Percentiles rank a stretch among this genome's conserved stretches.
Conservation (phyloP, 2,888 invertebrate genomes). For the Aphidoletes aphidimyza region DNA sequence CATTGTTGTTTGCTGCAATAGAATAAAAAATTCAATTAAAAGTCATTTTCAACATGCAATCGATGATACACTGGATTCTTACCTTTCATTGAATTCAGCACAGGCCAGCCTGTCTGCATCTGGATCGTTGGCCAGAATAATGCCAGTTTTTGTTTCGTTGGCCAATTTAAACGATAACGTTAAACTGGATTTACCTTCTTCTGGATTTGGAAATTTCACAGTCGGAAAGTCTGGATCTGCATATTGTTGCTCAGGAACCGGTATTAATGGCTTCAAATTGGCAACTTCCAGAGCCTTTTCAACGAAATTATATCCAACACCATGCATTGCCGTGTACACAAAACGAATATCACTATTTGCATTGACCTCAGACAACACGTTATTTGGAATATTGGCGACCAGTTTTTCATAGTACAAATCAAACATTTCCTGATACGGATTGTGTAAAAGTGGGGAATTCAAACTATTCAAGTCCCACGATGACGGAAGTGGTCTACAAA, state of each 20-base stretch:
- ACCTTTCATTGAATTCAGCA: constrained; percentile 83
- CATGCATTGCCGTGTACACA: constrained; percentile 98
- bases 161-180: constrained; percentile 83
- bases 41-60: not conserved
- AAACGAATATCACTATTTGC: constrained; percentile 72
- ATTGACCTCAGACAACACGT: constrained; percentile 69
- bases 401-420: constrained; percentile 75
- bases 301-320: constrained; percentile 88
- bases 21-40: not conserved
- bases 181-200: constrained; percentile 88
- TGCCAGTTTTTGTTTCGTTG: constrained; percentile 72
- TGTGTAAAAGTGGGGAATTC: constrained; percentile 70
- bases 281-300: constrained; percentile 78
- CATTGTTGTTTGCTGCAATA: constrained; percentile 72
- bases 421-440: constrained; percentile 78
- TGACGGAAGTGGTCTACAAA: constrained; percentile 73
- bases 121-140: constrained; percentile 97
- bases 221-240: constrained; percentile 98
- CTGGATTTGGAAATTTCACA: constrained; percentile 97
- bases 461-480: constrained; percentile 81
- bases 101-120: constrained; percentile 97
- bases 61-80: constrained; percentile 55
- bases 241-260: constrained; percentile 75
- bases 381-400: constrained; percentile 68
- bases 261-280: constrained; percentile 71